Conservation (phyloP, 1,140 invertebrate species). For the Rhagoletis zephyria region DNA sequence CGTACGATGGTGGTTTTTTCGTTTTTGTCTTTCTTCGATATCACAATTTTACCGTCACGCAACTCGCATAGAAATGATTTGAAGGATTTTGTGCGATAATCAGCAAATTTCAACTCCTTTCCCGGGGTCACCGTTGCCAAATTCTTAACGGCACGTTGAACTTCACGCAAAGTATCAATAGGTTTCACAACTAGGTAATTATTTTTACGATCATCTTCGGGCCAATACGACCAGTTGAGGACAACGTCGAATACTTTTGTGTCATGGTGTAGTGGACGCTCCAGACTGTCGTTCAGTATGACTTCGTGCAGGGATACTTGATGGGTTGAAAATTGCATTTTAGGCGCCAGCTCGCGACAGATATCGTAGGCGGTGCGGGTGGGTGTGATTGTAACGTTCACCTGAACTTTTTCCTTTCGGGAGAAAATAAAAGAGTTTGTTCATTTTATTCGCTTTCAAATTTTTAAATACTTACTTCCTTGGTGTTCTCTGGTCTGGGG, state of each 20-base stretch:
- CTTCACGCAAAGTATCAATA: constrained; percentile 74
- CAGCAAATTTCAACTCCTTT: constrained; percentile 86
- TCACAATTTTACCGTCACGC: constrained; percentile 83
- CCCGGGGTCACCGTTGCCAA: constrained; percentile 77
- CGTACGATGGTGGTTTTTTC: constrained; percentile 69
- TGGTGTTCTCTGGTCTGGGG: constrained; percentile 67
- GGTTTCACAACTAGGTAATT: constrained; percentile 84
- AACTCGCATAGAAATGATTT: constrained; percentile 86
- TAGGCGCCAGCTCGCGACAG: constrained; percentile 79
- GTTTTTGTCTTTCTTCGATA: constrained; percentile 79
- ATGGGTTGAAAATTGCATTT: constrained; percentile 78
- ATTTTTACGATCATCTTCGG: constrained; percentile 84
- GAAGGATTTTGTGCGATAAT: constrained; percentile 82
- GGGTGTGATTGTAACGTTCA: constrained; percentile 78
- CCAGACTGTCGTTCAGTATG: constrained; percentile 81
- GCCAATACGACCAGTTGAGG: constrained; percentile 89
- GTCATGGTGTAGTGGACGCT: constrained; percentile 84
- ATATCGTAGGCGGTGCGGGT: constrained; percentile 84
- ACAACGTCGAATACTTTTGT: constrained; percentile 81
- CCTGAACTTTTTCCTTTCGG: constrained; percentile 68
- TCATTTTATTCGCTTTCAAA: not conserved
- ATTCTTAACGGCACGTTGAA: constrained; percentile 73
- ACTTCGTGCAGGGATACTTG: constrained; percentile 83
- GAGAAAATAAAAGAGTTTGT: not conserved
- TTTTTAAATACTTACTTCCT: constrained; percentile 61